These are phyloP conservation scores for Toxostoma redivivum DNA, from an alignment of 2,113 vertebrate species.

Conservation along the genomic window DNA sequence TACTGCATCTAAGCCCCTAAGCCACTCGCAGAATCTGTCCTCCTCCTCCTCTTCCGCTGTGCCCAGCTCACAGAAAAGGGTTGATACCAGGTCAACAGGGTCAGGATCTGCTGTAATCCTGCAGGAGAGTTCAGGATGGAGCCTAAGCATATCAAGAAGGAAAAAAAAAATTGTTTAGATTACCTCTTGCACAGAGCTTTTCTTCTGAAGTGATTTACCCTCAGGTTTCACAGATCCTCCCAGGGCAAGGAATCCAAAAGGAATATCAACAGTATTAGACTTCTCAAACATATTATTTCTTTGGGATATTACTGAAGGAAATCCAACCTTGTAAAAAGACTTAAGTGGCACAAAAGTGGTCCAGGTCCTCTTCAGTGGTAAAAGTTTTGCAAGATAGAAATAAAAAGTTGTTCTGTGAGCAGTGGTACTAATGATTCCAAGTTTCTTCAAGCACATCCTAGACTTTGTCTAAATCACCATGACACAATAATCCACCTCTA, in stretches of 20 bases:
- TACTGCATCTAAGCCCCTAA: slow-evolving; percentile 40
- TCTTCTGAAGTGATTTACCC: neutral
- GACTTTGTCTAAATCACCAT: neutral
- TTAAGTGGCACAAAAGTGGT: neutral
- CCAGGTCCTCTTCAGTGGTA: neutral
- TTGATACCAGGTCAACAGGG: slow-evolving; percentile 39
- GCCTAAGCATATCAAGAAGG: neutral
- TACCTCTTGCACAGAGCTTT: neutral
- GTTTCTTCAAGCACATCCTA: neutral
- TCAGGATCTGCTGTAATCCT: slow-evolving; percentile 54
- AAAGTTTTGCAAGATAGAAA: neutral
- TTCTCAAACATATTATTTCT: neutral
- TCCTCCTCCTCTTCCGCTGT: neutral
- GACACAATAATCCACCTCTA: neutral
- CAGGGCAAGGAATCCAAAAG: neutral
- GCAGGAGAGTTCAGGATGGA: neutral
- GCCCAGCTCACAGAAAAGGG: neutral
- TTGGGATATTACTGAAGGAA: neutral
- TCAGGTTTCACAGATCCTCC: neutral
- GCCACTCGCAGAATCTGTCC: neutral
- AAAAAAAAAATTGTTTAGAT: neutral
- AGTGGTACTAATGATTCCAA: neutral
- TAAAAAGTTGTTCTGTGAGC: neutral
- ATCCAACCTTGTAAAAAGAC: neutral
- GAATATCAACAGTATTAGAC: neutral